These are phyloP conservation scores for Ditula angustiorana DNA, from an alignment of 2,888 invertebrate species.

Conservation along the genomic window DNA sequence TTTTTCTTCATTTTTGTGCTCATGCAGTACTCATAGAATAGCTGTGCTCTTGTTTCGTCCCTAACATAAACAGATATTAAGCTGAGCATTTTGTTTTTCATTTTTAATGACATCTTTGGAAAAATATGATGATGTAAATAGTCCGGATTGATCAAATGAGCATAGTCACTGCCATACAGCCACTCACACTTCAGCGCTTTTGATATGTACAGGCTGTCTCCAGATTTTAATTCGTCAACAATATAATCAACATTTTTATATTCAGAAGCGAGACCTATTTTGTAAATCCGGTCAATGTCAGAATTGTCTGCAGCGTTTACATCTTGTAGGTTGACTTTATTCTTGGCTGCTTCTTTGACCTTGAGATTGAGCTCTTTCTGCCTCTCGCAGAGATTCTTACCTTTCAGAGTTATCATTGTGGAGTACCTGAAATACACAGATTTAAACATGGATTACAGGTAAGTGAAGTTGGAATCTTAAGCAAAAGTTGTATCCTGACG, in stretches of 20 bases:
- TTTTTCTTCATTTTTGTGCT: conserved; percentile 48
- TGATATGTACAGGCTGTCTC: conserved; percentile 62
- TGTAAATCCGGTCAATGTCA: conserved; percentile 64
- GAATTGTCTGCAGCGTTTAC: conserved; percentile 51
- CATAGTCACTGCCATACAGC: conserved; percentile 58
- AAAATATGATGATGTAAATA: conserved; percentile 62
- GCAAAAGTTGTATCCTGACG: no score
- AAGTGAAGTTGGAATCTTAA: no score
- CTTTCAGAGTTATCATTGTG: conserved; percentile 54
- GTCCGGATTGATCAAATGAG: conserved; percentile 55
- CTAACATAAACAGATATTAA: conserved; percentile 53
- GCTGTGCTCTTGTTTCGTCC: conserved; percentile 50
- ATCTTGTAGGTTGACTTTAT: conserved; percentile 49
- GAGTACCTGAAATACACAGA: conserved; percentile 13
- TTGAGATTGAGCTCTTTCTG: conserved; percentile 56
- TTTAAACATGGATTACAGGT: no score
- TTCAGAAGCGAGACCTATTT: conserved; percentile 68
- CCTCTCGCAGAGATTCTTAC: conserved; percentile 54
- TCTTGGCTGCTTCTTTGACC: conserved; percentile 51
- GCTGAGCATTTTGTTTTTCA: conserved; percentile 62
- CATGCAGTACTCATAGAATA: conserved; percentile 61
- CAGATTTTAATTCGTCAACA: conserved; percentile 60
- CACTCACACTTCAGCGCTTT: conserved; percentile 64
- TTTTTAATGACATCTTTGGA: conserved; percentile 66
- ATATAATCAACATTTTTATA: conserved; percentile 62